Conservation (phyloP, 2,113 vertebrate genomes). For the Willisornis vidua region DNA sequence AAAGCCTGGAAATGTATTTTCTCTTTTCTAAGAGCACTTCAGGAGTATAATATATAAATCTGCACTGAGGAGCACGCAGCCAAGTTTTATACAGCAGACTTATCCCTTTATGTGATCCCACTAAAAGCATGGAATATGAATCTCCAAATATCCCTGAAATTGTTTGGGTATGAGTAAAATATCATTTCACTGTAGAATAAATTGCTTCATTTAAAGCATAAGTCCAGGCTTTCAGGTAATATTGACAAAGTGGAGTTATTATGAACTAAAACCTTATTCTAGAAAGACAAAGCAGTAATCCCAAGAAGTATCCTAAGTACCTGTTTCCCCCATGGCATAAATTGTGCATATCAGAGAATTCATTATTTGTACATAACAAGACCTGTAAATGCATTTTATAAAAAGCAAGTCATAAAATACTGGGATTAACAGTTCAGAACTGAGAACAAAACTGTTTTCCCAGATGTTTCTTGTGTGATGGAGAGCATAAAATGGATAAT, state of each 20-base stretch:
- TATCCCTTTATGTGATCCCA: slow-evolving; percentile 21
- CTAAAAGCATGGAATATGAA: slow-evolving; percentile 14
- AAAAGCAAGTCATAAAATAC: not conserved
- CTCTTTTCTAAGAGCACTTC: not conserved
- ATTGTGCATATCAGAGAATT: not conserved
- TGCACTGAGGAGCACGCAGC: not conserved
- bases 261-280: slow-evolving; percentile 8
- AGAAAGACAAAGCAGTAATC: not conserved
- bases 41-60: not conserved
- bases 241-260: slow-evolving; percentile 29
- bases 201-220: slow-evolving; percentile 28
- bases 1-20: not conserved
- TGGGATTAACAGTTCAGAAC: not conserved
- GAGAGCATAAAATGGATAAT: not conserved
- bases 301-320: not conserved
- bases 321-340: not conserved
- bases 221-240: not conserved
- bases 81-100: slow-evolving; percentile 1
- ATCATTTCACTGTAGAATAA: slow-evolving; percentile 26
- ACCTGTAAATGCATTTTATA: not conserved
- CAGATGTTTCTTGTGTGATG: fast-evolving
- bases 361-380: not conserved
- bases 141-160: slow-evolving; percentile 27
- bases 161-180: slow-evolving; percentile 5
- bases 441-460: not conserved